phyloP scores from a whole-genome alignment of 2,888 invertebrate species.

The Scaptodrosophila latifasciaeformis region DNA sequence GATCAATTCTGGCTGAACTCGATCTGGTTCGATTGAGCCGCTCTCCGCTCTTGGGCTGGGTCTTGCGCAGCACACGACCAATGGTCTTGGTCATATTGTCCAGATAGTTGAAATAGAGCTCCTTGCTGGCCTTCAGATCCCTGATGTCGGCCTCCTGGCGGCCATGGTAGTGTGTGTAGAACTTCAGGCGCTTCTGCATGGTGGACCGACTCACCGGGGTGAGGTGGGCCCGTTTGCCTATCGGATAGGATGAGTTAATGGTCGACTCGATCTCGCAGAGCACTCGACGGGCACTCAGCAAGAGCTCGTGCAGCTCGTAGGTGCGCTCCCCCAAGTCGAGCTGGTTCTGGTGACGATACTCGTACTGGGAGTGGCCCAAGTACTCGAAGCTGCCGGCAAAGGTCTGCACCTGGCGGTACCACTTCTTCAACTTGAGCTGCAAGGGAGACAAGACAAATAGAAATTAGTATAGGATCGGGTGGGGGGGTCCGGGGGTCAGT shows the following conservation, averaged over 20 bases:
- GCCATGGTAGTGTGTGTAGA: slow-evolving; percentile 50
- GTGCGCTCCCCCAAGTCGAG: slow-evolving; percentile 36
- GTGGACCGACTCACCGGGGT: slow-evolving; percentile 32
- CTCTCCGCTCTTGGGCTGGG: slow-evolving; percentile 26
- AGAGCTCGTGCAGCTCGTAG: slow-evolving; percentile 57
- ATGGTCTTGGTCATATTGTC: slow-evolving; percentile 43
- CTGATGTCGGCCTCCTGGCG: slow-evolving; percentile 27
- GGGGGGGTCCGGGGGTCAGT: slow-evolving; percentile 40
- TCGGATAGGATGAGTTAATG: slow-evolving; percentile 63
- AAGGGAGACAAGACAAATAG: slow-evolving; percentile 22
- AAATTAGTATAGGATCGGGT: slow-evolving; percentile 20
- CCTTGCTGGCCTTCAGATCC: slow-evolving; percentile 63
- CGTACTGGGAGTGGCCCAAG: slow-evolving; percentile 60
- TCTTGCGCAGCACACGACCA: slow-evolving; percentile 18
- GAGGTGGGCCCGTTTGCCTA: slow-evolving; percentile 43
- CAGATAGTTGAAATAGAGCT: slow-evolving; percentile 55
- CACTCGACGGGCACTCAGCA: slow-evolving; percentile 60
- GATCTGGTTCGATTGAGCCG: too few relatives aligned
- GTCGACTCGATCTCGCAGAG: slow-evolving; percentile 72
- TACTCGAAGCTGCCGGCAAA: slow-evolving; percentile 70
- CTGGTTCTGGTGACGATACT: slow-evolving; percentile 49
- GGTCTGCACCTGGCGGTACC: slow-evolving; percentile 70
- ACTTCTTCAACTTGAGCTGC: slow-evolving; percentile 67
- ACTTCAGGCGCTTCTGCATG: slow-evolving; percentile 50
- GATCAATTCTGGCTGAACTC: background rate